Percentiles rank a stretch among this genome's conserved stretches.
Evolutionary conservation across 2,888 invertebrate genomes (phyloP).

Genomic region (Buathra laborator): DNA sequence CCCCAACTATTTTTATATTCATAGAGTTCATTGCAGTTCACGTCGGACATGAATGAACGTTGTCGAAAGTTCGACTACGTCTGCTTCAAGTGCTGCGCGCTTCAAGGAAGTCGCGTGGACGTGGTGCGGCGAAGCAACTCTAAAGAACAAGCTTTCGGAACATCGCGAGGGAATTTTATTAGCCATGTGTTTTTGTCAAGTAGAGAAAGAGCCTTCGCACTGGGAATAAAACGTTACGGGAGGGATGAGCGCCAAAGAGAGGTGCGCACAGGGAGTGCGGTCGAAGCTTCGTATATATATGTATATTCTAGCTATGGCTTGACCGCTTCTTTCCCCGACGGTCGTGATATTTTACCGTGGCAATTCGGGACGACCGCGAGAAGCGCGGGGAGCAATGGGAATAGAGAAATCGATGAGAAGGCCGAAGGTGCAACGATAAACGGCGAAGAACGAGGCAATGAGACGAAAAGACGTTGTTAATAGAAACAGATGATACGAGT

Average conservation of each 20-base stretch:
- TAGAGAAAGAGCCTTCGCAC: conserved; percentile 42
- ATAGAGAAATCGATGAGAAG: conserved; percentile 48
- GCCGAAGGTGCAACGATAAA: conserved; percentile 56
- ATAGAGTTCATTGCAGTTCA: too few species aligned
- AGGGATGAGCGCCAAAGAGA: conserved; percentile 13
- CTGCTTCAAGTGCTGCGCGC: not conserved
- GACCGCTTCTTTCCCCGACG: conserved; percentile 79
- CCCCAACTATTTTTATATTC: too few species aligned
- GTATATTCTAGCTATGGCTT: conserved; percentile 57
- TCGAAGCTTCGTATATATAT: not conserved
- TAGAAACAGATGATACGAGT: conserved; percentile 34
- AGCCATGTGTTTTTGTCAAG: conserved; percentile 80
- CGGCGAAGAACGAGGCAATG: conserved; percentile 51
- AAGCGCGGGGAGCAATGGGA: conserved; percentile 7
- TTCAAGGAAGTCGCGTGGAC: not conserved
- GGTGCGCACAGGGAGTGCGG: not conserved
- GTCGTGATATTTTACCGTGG: conserved; percentile 79
- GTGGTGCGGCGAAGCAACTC: not conserved
- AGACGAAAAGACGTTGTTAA: conserved; percentile 49
- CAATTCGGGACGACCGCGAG: conserved; percentile 46
- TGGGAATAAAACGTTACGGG: conserved; percentile 42
- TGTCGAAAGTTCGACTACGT: not conserved
- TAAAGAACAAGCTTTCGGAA: conserved; percentile 14
- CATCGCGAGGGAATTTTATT: conserved; percentile 77
- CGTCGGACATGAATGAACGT: not conserved